A percentile compares a stretch with the other conserved stretches of the same genome.
phyloP scores from a whole-genome alignment of 1,140 invertebrate species.

The Formica exsecta region DNA sequence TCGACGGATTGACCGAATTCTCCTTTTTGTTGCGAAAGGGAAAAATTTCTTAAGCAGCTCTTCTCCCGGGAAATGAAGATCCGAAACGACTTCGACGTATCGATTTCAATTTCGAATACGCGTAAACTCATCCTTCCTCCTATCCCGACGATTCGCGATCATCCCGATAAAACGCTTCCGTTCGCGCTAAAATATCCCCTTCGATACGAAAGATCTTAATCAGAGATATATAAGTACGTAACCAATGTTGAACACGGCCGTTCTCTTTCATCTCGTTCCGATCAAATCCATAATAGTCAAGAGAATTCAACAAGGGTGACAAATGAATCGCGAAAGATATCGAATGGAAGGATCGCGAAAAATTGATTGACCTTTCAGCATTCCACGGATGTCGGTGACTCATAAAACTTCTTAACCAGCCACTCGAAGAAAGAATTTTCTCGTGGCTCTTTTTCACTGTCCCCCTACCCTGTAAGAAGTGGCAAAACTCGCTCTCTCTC shows the following conservation, averaged over 20 bases:
- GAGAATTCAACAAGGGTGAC: not conserved
- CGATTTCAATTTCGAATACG: constrained; percentile 28
- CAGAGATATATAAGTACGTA: constrained; percentile 55
- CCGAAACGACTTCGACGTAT: constrained; percentile 11
- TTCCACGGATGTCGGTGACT: constrained; percentile 70
- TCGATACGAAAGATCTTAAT: constrained; percentile 53
- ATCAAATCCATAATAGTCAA: not conserved
- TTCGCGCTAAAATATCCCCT: not conserved
- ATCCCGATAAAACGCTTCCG: not conserved
- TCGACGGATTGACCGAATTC: constrained; percentile 57
- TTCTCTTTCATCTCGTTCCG: constrained; percentile 35
- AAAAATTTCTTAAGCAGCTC: constrained; percentile 45
- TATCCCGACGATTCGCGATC: not conserved
- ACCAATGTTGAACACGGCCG: not conserved
- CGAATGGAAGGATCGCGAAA: constrained; percentile 33
- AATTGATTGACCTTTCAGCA: constrained; percentile 78
- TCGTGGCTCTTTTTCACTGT: constrained; percentile 55
- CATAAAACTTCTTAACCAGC: constrained; percentile 78
- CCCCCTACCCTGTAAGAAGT: constrained; percentile 73
- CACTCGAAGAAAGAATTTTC: constrained; percentile 73
- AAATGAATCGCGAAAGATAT: constrained; percentile 1
- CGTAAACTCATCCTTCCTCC: constrained; percentile 13
- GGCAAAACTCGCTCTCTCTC: constrained; percentile 44
- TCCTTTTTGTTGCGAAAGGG: not conserved
- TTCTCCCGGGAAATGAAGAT: constrained; percentile 44